Base-by-base conservation (phyloP, 2,888 invertebrate species). In the Seladonia tumulorum region DNA sequence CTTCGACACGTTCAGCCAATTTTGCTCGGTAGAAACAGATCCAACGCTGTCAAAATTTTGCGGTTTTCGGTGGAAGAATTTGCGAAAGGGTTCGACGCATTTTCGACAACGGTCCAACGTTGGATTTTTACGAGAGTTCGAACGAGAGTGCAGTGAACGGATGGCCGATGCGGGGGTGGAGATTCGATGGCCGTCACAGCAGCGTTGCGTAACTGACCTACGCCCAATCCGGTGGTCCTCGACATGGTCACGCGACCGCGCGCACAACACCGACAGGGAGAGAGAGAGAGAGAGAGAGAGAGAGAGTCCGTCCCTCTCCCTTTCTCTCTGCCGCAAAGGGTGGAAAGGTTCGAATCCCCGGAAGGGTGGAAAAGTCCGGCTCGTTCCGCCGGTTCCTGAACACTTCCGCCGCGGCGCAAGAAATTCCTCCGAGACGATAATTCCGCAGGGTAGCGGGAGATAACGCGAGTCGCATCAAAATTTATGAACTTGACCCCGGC, bases 181-280 rank as follows among this genome's bases (percentile, higher is more conserved):
- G 22, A 75, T 53, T 81, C 73, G 74, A 79, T 66, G 71, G 16
- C 53, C 86, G 71, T 71, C 79, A 53, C 76, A 39, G 60, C 39
- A 66, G 42, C 71, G 80, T 85, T 80, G 84, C 86, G 82, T 91
- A 91, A 92, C 92, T 93, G 92, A 87, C 87, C 88, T 88, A 88
- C 81, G 74, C 79, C 71, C 83, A 74, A 77, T 79, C 84, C 25
- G 79, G 29, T 53, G 80, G 72, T 76, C 71, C 82, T 76, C 78
- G 82, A 49, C 76, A 68, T 47, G 87, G 83, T 88, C 81, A 79
- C 78, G 84, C 84, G 78, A 79, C 70, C 87, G 72, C 72, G 79
- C 82, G 78, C 86, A 70, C 79, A 77, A 77, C 57, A 57, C 45
- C 78, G 71, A 35, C 68, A 25, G 39, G 29, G n/a, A 63, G n/a